phyloP scores from a whole-genome alignment of 2,888 invertebrate genomes.

The Cepaea hortensis region DNA sequence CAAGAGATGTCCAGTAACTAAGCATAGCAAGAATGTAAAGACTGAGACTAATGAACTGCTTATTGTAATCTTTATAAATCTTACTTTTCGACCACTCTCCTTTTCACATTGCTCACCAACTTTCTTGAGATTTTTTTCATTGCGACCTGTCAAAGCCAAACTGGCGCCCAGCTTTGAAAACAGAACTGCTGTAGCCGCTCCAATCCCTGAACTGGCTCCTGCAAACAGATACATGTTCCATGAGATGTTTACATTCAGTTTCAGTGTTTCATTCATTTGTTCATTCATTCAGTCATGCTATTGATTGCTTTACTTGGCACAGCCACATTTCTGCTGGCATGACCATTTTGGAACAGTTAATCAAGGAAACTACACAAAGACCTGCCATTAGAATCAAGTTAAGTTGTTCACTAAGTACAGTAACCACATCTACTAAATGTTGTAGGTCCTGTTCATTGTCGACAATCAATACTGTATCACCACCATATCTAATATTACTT shows the following conservation, averaged over 20 bases:
- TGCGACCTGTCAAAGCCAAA: conserved; percentile 72
- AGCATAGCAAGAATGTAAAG: not conserved
- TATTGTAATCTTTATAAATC: not conserved
- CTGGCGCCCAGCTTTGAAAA: conserved; percentile 73
- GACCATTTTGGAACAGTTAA: too few relatives aligned
- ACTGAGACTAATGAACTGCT: not conserved
- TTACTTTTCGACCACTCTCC: conserved; percentile 52
- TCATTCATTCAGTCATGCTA: too few relatives aligned
- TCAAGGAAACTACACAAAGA: too few relatives aligned
- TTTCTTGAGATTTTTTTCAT: conserved; percentile 67
- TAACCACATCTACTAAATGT: too few relatives aligned
- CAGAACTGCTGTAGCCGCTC: conserved; percentile 72
- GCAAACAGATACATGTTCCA: not conserved
- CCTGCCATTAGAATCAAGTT: too few relatives aligned
- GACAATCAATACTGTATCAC: too few relatives aligned
- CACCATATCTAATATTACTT: too few relatives aligned
- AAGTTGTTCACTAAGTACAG: too few relatives aligned
- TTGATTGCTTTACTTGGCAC: too few relatives aligned
- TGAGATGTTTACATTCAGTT: not conserved
- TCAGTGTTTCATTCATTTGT: not conserved
- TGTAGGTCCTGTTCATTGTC: too few relatives aligned
- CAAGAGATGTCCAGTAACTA: too few relatives aligned
- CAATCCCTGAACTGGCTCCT: conserved; percentile 76
- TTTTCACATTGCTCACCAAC: conserved; percentile 66
- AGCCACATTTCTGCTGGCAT: too few relatives aligned